Base-by-base conservation (phyloP, 2,888 invertebrate genomes). In the Conomelus anceps region DNA sequence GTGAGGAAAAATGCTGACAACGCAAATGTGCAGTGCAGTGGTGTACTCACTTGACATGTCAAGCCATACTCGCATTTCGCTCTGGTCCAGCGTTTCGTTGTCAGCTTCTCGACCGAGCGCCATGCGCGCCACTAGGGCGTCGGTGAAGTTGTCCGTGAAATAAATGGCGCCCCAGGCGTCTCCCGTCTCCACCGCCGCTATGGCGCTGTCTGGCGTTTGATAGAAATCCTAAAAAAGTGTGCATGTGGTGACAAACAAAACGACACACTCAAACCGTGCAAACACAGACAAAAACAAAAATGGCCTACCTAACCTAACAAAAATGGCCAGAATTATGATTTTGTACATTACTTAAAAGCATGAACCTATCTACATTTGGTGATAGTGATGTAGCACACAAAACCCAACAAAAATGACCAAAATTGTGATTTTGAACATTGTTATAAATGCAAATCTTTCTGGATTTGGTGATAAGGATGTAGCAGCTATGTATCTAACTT, bases 101-200 rank as follows among this genome's bases (percentile, higher is more conserved):
- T 98, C 98, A 0, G 97, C 96, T 23, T 97, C 96, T 92, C 96
- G 96, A 85, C 97, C 97, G 91, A 97, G 93, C 26, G 96, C 96
- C 93, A 97, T 95, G 91, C 98, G 94, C 0, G 97, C 97, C 0
- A 97, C 96, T 29, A 98, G 94, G 0, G 97, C 97, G 91, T 96
- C 96, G 0, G 98, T 97, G 92, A 98, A 99, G 93, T 98, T 98
- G 92, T 97, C 96, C 23, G 97, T 97, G 92, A 99, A 97, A 92
- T 97, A 96, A 7, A 98, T 93, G 11, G 97, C 97, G 0, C 98
- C 98, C 98, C 98, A 98, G 0, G 97, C 97, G 23, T 96, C 94
- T 0, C 98, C 98, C 0, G 93, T 93, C 41, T 94, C 94, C 0
- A 98, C 98, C 0, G 97, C 97, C 29, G 95, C 93, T 89, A 96